Percentiles rank a stretch among this genome's conserved stretches.
These are phyloP conservation scores for Chironomus tentans DNA, from an alignment of 2,888 invertebrate species.

Conservation along the genomic window DNA sequence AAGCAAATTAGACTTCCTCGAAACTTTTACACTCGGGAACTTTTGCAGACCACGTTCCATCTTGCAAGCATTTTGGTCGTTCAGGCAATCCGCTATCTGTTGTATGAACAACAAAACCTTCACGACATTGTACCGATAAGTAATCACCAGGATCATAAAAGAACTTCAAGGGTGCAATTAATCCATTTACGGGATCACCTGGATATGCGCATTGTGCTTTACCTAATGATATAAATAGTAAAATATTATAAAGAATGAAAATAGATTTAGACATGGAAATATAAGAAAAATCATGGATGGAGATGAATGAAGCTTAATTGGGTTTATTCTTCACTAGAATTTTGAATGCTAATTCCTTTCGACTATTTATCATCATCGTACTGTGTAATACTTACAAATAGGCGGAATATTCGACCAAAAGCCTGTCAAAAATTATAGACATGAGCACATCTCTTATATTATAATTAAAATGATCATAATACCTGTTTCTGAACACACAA, in stretches of 20 bases:
- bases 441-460: neutral
- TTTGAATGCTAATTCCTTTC: neutral
- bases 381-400: constrained; percentile 50
- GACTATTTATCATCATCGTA: no score
- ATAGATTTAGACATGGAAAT: neutral
- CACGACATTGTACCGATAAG: constrained; percentile 57
- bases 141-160: constrained; percentile 65
- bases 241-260: constrained; percentile 29
- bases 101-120: constrained; percentile 50
- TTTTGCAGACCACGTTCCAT: constrained; percentile 59
- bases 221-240: constrained; percentile 42
- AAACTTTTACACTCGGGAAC: constrained; percentile 60
- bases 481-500: constrained; percentile 71
- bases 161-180: constrained; percentile 60
- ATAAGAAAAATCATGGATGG: neutral
- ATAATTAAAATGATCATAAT: neutral
- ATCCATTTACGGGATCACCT: constrained; percentile 61
- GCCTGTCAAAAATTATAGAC: constrained; percentile 42
- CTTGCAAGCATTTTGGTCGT: constrained; percentile 53
- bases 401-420: constrained; percentile 83
- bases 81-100: constrained; percentile 44
- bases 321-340: neutral
- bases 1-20: constrained; percentile 45
- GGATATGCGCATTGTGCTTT: constrained; percentile 63
- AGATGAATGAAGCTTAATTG: constrained; percentile 12